phyloP scores from a whole-genome alignment of 2,113 vertebrate species.

The Xenopus borealis region DNA sequence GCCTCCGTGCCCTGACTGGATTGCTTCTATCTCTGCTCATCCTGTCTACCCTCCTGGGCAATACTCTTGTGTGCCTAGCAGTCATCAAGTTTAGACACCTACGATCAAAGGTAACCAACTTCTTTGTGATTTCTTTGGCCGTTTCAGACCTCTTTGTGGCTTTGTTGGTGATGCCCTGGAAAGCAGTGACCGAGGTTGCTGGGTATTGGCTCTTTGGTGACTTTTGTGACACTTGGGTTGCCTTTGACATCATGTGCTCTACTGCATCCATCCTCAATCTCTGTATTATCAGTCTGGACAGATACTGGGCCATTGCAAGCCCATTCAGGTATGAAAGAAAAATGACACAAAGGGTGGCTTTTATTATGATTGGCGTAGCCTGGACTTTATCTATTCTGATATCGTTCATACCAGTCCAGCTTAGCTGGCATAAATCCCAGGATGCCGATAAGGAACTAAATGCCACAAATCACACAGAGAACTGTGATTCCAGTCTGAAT shows the following conservation, averaged over 20 bases:
- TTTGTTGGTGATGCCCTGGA: conserved; percentile 78
- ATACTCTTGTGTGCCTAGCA: conserved; percentile 68
- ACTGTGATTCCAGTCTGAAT: conserved; percentile 72
- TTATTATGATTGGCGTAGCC: conserved; percentile 68
- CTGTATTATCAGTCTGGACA: conserved; percentile 79
- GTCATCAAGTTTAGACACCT: conserved; percentile 65
- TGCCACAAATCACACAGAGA: conserved; percentile 43
- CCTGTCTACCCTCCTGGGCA: conserved; percentile 71
- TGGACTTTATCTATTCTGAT: conserved; percentile 75
- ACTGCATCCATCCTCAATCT: conserved; percentile 76
- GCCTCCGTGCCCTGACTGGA: conserved; percentile 62
- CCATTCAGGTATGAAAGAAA: conserved; percentile 73
- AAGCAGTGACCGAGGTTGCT: conserved; percentile 67
- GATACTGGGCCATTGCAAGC: conserved; percentile 78
- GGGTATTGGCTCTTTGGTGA: conserved; percentile 69
- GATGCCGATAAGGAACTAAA: conserved; percentile 29
- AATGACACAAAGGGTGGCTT: conserved; percentile 71
- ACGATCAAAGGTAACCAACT: conserved; percentile 73
- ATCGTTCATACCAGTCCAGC: conserved; percentile 75
- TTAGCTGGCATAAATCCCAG: conserved; percentile 70
- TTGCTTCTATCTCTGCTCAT: conserved; percentile 71
- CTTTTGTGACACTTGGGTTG: conserved; percentile 76
- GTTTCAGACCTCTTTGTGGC: conserved; percentile 75
- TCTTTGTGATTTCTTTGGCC: conserved; percentile 76
- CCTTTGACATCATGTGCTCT: conserved; percentile 78